These are phyloP conservation scores for Carassius gibelio DNA, from an alignment of 2,113 vertebrate species.

Conservation along the genomic window DNA sequence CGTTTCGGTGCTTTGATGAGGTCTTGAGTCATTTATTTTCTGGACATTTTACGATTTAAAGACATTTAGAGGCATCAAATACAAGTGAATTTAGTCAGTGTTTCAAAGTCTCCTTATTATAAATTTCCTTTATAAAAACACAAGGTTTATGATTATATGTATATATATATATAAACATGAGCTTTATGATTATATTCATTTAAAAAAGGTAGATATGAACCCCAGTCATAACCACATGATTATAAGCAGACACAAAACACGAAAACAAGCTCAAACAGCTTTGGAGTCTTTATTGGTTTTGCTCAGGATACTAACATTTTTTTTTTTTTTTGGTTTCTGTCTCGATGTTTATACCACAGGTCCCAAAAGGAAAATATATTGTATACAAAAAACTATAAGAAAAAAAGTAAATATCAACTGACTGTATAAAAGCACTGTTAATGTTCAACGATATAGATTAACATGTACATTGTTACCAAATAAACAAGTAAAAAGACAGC, in stretches of 20 bases:
- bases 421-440: slow-evolving; percentile 53
- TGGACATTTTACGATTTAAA: too few species aligned
- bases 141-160: background rate
- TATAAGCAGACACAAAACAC: background rate
- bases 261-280: background rate
- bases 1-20: too few species aligned
- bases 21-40: too few species aligned
- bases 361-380: slow-evolving; percentile 16
- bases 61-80: background rate
- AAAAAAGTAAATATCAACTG: slow-evolving; percentile 46
- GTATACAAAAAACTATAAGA: slow-evolving; percentile 46
- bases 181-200: background rate
- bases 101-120: background rate
- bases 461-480: slow-evolving; percentile 34
- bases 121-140: too few species aligned
- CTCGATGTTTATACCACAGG: slow-evolving; percentile 16
- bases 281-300: slow-evolving; percentile 48
- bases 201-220: background rate
- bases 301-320: slow-evolving; percentile 33
- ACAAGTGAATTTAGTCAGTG: background rate
- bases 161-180: background rate
- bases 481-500: slow-evolving; percentile 38
- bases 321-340: slow-evolving; percentile 6
- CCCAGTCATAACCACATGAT: too few species aligned
- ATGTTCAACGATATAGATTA: slow-evolving; percentile 32